phyloP scores from a whole-genome alignment of 2,888 invertebrate species.

The Drosophila macrospina region DNA sequence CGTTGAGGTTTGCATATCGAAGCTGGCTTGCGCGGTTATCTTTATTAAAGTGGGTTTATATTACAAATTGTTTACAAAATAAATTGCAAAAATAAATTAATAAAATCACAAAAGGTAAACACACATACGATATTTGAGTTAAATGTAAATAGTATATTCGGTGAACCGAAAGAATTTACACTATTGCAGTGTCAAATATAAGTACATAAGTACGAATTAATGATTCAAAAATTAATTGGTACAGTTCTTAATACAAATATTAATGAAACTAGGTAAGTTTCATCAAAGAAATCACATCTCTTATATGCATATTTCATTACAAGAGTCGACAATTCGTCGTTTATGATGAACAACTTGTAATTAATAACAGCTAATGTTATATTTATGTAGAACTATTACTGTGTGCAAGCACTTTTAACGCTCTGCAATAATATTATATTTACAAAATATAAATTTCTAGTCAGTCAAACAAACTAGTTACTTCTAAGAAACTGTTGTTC shows the following conservation, averaged over 20 bases:
- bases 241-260: background rate
- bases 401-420: too few species aligned
- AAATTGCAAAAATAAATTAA: conserved; percentile 27
- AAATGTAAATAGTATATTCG: conserved; percentile 27
- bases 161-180: conserved; percentile 18
- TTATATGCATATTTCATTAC: background rate
- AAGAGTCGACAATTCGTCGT: too few species aligned
- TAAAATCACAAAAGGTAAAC: conserved; percentile 14
- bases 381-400: too few species aligned
- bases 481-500: background rate
- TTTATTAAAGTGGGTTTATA: conserved; percentile 61
- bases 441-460: too few species aligned
- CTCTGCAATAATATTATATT: too few species aligned
- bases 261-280: background rate
- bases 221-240: too few species aligned
- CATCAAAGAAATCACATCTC: background rate
- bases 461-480: too few species aligned
- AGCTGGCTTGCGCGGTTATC: conserved; percentile 85
- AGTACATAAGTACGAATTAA: too few species aligned
- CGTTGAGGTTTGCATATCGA: conserved; percentile 84
- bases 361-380: too few species aligned
- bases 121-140: conserved; percentile 6
- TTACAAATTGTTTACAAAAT: conserved; percentile 48
- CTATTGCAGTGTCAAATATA: background rate
- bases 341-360: too few species aligned